These are phyloP conservation scores for Alsophila aescularia DNA, from an alignment of 2,888 invertebrate genomes.

Conservation along the genomic window DNA sequence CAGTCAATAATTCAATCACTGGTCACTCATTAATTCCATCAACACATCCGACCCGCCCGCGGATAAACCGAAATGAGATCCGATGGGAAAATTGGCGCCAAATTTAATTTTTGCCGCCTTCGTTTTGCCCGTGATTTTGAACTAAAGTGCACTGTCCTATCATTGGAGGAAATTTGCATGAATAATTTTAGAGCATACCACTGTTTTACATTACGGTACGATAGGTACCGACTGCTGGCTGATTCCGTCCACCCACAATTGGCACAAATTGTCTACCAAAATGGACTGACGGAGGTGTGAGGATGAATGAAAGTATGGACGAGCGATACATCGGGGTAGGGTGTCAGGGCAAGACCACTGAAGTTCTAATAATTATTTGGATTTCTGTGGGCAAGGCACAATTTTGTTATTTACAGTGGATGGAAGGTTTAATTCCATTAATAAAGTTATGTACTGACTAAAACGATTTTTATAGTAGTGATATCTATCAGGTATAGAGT, in stretches of 20 bases:
- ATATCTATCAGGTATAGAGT: no score
- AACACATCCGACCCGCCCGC: conserved; percentile 19
- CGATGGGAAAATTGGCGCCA: conserved; percentile 25
- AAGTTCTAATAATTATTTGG: no score
- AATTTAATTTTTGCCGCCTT: conserved; percentile 44
- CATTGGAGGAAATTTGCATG: conserved; percentile 58
- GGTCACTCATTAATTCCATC: conserved; percentile 29
- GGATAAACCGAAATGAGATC: conserved; percentile 27
- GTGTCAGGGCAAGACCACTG: no score
- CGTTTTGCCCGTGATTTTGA: conserved; percentile 40
- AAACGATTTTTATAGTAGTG: no score
- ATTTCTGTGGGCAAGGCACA: no score
- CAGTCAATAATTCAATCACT: conserved; percentile 21
- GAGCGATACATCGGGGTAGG: no score
- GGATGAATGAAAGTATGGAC: conserved; percentile 13
- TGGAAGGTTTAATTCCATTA: no score
- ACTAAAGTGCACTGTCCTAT: conserved; percentile 51
- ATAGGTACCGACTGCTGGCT: neutral
- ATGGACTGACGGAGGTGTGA: conserved; percentile 33
- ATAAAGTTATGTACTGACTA: no score
- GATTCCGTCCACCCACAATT: conserved; percentile 26
- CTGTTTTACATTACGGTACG: conserved; percentile 37
- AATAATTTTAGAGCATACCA: conserved; percentile 54
- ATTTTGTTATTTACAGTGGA: no score
- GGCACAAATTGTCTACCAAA: conserved; percentile 51